A percentile compares a stretch with the other conserved stretches of the same genome.
Conservation (phyloP, 2,113 vertebrate species). For the Gymnarchus niloticus region DNA sequence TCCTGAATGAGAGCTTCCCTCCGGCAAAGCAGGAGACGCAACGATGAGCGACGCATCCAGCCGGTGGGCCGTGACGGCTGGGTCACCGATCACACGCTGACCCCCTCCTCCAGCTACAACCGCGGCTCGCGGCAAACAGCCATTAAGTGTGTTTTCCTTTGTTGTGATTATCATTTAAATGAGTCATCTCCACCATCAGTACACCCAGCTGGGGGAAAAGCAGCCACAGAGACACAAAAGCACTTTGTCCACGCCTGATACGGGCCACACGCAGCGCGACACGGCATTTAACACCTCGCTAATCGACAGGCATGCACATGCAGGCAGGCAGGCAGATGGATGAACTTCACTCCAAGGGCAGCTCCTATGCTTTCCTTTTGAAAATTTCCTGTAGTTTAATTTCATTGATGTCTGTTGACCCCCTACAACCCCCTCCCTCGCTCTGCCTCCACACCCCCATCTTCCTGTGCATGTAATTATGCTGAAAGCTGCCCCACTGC, state of each 20-base stretch:
- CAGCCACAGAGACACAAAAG: conserved; percentile 20
- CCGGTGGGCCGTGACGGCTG: background rate
- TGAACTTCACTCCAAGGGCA: conserved; percentile 27
- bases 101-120: conserved; percentile 55
- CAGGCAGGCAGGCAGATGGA: background rate
- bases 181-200: conserved; percentile 46
- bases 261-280: background rate
- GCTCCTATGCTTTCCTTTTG: conserved; percentile 20
- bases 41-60: background rate
- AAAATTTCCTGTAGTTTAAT: conserved; percentile 5
- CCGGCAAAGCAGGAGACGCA: background rate
- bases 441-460: conserved; percentile 5
- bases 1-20: background rate
- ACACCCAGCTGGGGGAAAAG: conserved; percentile 50
- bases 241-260: background rate
- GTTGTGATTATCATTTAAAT: conserved; percentile 66
- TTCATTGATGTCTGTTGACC: background rate
- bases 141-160: conserved; percentile 58
- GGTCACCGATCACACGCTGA: conserved; percentile 42
- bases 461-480: conserved; percentile 46
- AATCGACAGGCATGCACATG: background rate
- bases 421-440: background rate
- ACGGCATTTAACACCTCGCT: background rate
- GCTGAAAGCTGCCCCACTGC: conserved; percentile 47
- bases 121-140: conserved; percentile 59